These are phyloP conservation scores for Folsomia candida DNA, from an alignment of 2,888 invertebrate genomes.

Conservation along the genomic window DNA sequence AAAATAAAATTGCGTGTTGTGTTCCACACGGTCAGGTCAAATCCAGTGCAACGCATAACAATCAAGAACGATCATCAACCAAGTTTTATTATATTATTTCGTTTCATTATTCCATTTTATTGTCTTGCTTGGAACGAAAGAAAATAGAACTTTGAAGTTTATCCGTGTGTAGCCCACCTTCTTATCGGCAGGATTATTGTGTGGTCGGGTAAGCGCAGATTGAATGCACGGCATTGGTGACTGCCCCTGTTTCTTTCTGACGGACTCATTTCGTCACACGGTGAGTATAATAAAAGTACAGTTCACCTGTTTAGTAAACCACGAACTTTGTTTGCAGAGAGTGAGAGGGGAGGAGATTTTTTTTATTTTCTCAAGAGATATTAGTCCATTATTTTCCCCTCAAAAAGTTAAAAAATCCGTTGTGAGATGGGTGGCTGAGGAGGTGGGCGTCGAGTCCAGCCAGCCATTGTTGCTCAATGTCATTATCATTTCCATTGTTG, in stretches of 20 bases:
- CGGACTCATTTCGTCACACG: background rate
- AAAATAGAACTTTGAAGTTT: too few relatives aligned
- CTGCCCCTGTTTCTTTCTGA: too few relatives aligned
- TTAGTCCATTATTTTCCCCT: slow-evolving; percentile 14
- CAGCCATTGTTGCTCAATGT: slow-evolving; percentile 7
- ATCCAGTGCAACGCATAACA: background rate
- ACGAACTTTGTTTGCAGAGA: background rate
- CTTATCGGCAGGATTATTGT: too few relatives aligned
- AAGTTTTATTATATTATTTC: background rate
- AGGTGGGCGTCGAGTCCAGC: slow-evolving; percentile 3
- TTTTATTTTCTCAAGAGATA: slow-evolving; percentile 8
- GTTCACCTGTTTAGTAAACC: background rate
- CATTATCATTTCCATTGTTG: slow-evolving; percentile 13
- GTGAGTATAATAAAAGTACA: background rate
- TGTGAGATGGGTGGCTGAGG: background rate
- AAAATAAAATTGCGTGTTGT: background rate
- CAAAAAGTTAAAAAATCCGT: slow-evolving; percentile 3
- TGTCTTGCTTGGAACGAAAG: background rate
- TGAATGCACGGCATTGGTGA: background rate
- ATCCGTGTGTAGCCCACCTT: too few relatives aligned
- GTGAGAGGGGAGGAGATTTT: background rate
- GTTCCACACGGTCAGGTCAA: background rate
- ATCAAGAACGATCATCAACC: background rate
- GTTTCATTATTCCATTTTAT: background rate
- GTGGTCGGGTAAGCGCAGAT: background rate